These are phyloP conservation scores for Perca schrenkii DNA, from an alignment of 2,113 vertebrate genomes.

Conservation along the genomic window DNA sequence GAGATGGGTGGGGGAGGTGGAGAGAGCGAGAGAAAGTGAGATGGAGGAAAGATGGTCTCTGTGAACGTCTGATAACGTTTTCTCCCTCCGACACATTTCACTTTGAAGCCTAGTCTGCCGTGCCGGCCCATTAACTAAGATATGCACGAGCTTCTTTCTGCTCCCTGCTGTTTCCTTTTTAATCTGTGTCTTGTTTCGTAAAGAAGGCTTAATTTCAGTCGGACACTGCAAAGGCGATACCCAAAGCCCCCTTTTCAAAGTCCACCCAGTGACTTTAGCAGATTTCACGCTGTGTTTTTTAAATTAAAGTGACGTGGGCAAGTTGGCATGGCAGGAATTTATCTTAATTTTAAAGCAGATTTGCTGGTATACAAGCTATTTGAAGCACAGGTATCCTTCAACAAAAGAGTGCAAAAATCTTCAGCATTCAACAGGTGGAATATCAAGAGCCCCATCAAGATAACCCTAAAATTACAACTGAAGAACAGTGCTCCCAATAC, in stretches of 20 bases:
- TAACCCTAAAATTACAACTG: not conserved
- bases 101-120: slow-evolving; percentile 51
- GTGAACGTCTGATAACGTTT: slow-evolving; percentile 71
- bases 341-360: slow-evolving; percentile 39
- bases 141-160: slow-evolving; percentile 6
- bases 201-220: slow-evolving; percentile 56
- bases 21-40: slow-evolving; percentile 16
- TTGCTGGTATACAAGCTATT: not conserved
- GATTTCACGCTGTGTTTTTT: slow-evolving; percentile 24
- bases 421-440: not conserved
- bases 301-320: slow-evolving; percentile 33
- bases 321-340: slow-evolving; percentile 19
- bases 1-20: slow-evolving; percentile 47
- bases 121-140: slow-evolving; percentile 13
- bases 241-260: slow-evolving; percentile 21
- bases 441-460: not conserved
- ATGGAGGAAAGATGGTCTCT: slow-evolving; percentile 53
- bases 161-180: slow-evolving; percentile 30
- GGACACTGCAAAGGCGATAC: not conserved
- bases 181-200: slow-evolving; percentile 64
- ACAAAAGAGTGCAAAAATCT: not conserved
- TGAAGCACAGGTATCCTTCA: not conserved
- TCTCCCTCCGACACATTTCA: slow-evolving; percentile 53
- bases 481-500: not conserved
- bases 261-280: slow-evolving; percentile 22